phyloP scores from a whole-genome alignment of 2,888 invertebrate species.

The Chromoteleia sp. region DNA sequence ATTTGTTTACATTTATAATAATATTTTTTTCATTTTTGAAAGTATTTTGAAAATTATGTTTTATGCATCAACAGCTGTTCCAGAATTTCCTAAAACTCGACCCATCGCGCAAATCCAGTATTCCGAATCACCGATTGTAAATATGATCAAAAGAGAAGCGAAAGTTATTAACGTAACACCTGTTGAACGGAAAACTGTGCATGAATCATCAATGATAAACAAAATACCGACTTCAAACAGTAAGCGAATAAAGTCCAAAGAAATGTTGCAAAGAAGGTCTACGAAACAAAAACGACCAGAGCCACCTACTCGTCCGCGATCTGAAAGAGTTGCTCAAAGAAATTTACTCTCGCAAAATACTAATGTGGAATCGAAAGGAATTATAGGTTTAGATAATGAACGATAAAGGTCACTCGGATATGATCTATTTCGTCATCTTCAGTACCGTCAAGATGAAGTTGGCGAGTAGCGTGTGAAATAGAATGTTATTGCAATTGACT shows the following conservation, averaged over 20 bases:
- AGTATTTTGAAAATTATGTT: not conserved
- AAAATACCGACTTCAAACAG: not conserved
- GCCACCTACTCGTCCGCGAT: constrained; percentile 58
- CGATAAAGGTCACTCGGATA: constrained; percentile 3
- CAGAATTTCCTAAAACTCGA: constrained; percentile 66
- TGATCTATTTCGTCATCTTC: not conserved
- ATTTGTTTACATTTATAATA: not conserved
- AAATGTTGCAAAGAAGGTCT: constrained; percentile 30
- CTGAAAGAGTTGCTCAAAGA: constrained; percentile 64
- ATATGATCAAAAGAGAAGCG: constrained; percentile 1
- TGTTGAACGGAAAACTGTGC: not conserved
- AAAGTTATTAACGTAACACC: constrained; percentile 1
- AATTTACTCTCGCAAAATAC: constrained; percentile 34
- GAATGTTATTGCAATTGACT: constrained; percentile 1
- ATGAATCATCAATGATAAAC: not conserved
- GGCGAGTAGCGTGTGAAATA: constrained; percentile 5
- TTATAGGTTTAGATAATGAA: not conserved
- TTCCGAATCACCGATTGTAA: constrained; percentile 8
- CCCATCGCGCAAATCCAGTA: constrained; percentile 27
- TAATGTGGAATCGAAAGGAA: not conserved
- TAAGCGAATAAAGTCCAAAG: not conserved
- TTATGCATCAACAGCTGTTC: constrained; percentile 53
- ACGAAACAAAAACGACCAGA: constrained; percentile 58
- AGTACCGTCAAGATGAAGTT: constrained; percentile 12
- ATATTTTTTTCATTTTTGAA: constrained; percentile 16